A percentile compares a stretch with the other conserved stretches of the same genome.
Conservation (phyloP, 2,113 vertebrate species). For the Archilochus colubris region DNA sequence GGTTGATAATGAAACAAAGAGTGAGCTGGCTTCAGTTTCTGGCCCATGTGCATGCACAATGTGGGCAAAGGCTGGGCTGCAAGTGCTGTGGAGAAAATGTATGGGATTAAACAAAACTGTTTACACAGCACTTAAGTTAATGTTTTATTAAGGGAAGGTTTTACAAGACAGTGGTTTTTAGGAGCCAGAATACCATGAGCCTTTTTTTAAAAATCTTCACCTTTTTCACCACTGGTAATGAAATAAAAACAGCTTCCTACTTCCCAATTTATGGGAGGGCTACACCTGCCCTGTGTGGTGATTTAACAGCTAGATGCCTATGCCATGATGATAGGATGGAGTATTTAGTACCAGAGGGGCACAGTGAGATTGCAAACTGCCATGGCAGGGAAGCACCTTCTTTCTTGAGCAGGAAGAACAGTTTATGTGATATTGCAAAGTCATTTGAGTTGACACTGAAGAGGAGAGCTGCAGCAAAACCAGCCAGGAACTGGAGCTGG, state of each 20-base stretch:
- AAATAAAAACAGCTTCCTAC: not conserved
- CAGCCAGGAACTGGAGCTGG: not conserved
- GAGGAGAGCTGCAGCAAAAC: not conserved
- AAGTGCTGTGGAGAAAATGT: not conserved
- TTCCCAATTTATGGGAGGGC: not conserved
- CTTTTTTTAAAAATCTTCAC: not conserved
- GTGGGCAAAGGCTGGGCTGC: not conserved
- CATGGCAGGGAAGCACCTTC: not conserved
- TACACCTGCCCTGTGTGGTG: not conserved
- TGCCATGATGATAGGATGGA: not conserved
- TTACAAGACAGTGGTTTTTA: not conserved
- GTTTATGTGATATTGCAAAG: not conserved
- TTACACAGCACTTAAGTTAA: conserved; percentile 25
- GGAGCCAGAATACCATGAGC: not conserved
- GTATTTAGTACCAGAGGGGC: not conserved
- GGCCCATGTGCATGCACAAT: not conserved
- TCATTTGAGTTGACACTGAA: not conserved
- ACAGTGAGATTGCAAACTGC: not conserved
- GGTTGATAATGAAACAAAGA: not conserved
- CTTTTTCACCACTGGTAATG: not conserved
- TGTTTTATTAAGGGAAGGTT: conserved; percentile 47
- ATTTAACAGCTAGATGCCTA: not conserved
- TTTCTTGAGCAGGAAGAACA: not conserved
- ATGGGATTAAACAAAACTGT: not conserved
- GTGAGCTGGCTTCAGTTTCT: not conserved